phyloP scores from a whole-genome alignment of 1,140 invertebrate species.

The Ips nitidus region DNA sequence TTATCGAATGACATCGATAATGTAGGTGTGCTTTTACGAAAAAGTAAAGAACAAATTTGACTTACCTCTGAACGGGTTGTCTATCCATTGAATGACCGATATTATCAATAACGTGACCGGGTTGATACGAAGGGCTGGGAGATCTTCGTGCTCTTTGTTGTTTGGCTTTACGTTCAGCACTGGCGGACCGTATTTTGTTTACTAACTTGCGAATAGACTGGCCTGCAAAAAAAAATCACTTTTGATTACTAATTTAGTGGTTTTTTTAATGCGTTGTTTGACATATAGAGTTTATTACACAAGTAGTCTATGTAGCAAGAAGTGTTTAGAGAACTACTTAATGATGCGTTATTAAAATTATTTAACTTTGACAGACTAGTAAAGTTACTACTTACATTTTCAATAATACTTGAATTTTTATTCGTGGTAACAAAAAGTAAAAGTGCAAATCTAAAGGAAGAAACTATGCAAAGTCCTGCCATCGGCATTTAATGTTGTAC shows the following conservation, averaged over 20 bases:
- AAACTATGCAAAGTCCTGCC: no score
- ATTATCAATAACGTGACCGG: conserved; percentile 64
- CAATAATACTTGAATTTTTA: no score
- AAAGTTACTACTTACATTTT: no score
- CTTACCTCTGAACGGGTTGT: conserved; percentile 62
- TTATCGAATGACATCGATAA: no score
- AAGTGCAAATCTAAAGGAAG: no score
- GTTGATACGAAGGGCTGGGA: conserved; percentile 60
- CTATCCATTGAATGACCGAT: conserved; percentile 45
- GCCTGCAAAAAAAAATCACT: conserved; percentile 49
- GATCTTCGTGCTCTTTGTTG: conserved; percentile 56
- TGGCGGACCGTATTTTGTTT: conserved; percentile 74
- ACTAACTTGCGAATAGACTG: conserved; percentile 76
- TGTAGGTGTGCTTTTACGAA: background rate
- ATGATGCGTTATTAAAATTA: background rate
- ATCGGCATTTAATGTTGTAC: no score
- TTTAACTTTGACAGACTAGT: no score
- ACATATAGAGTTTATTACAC: conserved; percentile 14
- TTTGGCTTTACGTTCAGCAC: conserved; percentile 68
- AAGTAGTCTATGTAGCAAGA: background rate
- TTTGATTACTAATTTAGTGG: conserved; percentile 16
- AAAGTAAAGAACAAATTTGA: background rate
- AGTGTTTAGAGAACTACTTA: background rate
- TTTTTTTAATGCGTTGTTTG: conserved; percentile 14
- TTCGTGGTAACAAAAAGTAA: no score